Conservation (phyloP, 2,888 invertebrate genomes). For the Plebejus anna region DNA sequence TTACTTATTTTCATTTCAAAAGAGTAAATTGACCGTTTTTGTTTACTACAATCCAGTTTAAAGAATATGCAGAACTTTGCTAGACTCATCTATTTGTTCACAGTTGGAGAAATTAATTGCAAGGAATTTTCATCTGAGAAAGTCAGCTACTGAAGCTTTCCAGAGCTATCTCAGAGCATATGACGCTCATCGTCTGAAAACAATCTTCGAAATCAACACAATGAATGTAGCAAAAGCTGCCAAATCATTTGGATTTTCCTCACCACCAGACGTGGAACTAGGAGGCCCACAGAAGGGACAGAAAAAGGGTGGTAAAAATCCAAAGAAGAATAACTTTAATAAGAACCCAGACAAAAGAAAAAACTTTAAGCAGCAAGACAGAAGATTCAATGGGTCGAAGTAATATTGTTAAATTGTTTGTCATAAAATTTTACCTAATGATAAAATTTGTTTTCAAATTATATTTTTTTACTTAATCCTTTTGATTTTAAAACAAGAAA, state of each 20-base stretch:
- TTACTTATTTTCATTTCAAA: too few relatives aligned
- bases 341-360: slow-evolving; percentile 78
- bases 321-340: slow-evolving; percentile 82
- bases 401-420: not conserved
- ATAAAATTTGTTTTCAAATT: not conserved
- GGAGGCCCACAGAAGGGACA: slow-evolving; percentile 73
- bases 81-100: slow-evolving; percentile 45
- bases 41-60: not conserved
- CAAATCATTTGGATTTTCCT: slow-evolving; percentile 95
- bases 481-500: not conserved
- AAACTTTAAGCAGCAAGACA: slow-evolving; percentile 80
- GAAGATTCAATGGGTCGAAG: not conserved
- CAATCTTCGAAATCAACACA: slow-evolving; percentile 95
- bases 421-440: not conserved
- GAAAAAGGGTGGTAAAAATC: slow-evolving; percentile 90
- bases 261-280: slow-evolving; percentile 97
- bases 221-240: slow-evolving; percentile 93
- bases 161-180: slow-evolving; percentile 97
- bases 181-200: slow-evolving; percentile 96
- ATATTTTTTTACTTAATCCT: not conserved
- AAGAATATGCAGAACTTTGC: not conserved
- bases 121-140: slow-evolving; percentile 96
- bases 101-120: slow-evolving; percentile 96
- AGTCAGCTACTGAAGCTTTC: slow-evolving; percentile 97
- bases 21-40: too few relatives aligned